Base-by-base conservation (phyloP, 2,888 invertebrate genomes). In the Sympetrum striolatum region DNA sequence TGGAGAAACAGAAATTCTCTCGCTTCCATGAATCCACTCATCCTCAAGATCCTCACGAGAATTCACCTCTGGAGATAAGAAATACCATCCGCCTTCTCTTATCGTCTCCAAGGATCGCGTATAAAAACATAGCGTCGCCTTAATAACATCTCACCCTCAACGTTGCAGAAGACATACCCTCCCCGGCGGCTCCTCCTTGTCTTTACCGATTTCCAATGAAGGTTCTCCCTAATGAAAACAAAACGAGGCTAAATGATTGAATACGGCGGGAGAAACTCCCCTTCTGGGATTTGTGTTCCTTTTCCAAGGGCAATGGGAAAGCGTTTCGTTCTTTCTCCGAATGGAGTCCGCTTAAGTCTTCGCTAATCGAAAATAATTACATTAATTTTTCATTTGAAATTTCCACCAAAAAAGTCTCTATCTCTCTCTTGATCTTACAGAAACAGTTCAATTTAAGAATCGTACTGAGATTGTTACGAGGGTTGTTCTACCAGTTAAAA, bases 201-300 rank as follows among this genome's bases (percentile, higher is more conserved):
- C 60, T 64, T 39, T 86, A 86, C 86, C 86, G 86, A 86, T 86
- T 86, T 86, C 86, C 86, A 37, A 86, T 60, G 86, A 86, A 86
- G 60, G 58, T 53, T 86, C 86, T 39, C 37, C 37, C 86, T 64
- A 86, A 86, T 86, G 86, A 86, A 86, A 86, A 86, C 86, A 86
- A 86, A 86, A 35, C 86, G 86, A 64, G 64, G 86, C 86, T 86
- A 86, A 86, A 86, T 86, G 86, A 86, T 86, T 86, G 86, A 86
- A 60, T 35, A 64, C 39, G 60, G n/a, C 8, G 37, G n/a, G 64
- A 60, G 58, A 35, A 31, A 35, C 86, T 86, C 86, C 3, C 31
- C 22, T 22, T 31, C 60, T 4, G 18, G 53, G 53, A 48, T 25
- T 79, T 35, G 25, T 25, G 81, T 31, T 53, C 31, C 81, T 35